Evolutionary conservation across 2,113 vertebrate species (phyloP), one percentile per base, ranked within the genome.

Genomic region (Laterallus jamaicensis): DNA sequence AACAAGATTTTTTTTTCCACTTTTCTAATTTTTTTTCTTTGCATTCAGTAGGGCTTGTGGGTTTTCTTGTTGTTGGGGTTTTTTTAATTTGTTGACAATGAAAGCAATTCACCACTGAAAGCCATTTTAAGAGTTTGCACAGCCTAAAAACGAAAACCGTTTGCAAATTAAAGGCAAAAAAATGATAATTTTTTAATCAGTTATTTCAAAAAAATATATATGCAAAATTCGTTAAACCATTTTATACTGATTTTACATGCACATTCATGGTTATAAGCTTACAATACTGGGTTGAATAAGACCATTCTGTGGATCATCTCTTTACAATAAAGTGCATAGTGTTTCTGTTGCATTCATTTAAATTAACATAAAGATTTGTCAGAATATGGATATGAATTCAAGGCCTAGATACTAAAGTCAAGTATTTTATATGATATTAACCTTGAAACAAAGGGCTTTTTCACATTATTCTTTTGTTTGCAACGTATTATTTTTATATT

Each of bases 251-350:
- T 32, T 16, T 88, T 80, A 24, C 5, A 47, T 35, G 18, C 11
- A 62, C 11, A 35, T 47, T 76, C 21, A 47, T 0, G 1, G 2
- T 64, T 56, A 35, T 5, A 55, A 1, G 1, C 4, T 54, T 80
- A 16, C 25, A n/a, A 39, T 74, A 26, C 7, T 52, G n/a, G 26
- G 5, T 39, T 50, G 10, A 58, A 42, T 42, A 63, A 18, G 7
- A 77, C 2, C 12, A 39, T 56, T 82, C 66, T 77, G 29, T 73
- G 26, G 5, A 68, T 66, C 10, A 16, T 49, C 19, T 60, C 8
- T 80, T 68, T 88, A 22, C 2, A n/a, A 35, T 32, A 39, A 89
- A 52, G 5, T 50, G 3, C 49, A 39, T 6, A 74, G 11, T 60
- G 4, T 42, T 88, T 83, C 40, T 66, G 11, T 81, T 25, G 52